Conservation (phyloP, 2,888 invertebrate species). For the Drosophila anomelani region DNA sequence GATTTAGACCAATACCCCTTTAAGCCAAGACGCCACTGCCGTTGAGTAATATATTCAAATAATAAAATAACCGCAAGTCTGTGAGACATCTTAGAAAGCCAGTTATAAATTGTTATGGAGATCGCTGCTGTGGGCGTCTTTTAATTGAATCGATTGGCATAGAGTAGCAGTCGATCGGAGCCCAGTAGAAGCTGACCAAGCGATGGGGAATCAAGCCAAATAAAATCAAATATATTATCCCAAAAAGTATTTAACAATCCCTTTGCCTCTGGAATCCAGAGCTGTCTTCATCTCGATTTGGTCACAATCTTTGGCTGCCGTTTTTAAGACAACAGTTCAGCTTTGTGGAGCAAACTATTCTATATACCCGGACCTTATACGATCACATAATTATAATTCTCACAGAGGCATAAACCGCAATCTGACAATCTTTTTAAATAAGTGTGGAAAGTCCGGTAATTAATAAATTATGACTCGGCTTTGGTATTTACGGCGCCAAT, state of each 20-base stretch:
- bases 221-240: constrained; percentile 54
- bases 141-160: constrained; percentile 67
- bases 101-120: constrained; percentile 78
- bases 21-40: constrained; percentile 39
- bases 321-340: background rate
- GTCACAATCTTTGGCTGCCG: constrained; percentile 32
- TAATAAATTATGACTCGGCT: constrained; percentile 74
- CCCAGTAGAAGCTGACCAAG: constrained; percentile 38
- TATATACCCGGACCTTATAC: constrained; percentile 1
- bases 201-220: constrained; percentile 64
- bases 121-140: constrained; percentile 72
- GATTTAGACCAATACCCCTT: constrained; percentile 25
- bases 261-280: constrained; percentile 22
- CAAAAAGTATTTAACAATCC: constrained; percentile 36
- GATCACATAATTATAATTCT: constrained; percentile 35
- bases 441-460: constrained; percentile 76
- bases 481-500: constrained; percentile 74
- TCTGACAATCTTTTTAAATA: constrained; percentile 46
- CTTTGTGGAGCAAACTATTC: constrained; percentile 8
- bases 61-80: constrained; percentile 60
- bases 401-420: constrained; percentile 40
- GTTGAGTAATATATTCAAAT: constrained; percentile 70
- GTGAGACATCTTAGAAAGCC: constrained; percentile 58
- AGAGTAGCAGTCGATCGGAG: constrained; percentile 30
- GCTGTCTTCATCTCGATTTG: constrained; percentile 12